These are phyloP conservation scores for Kryptolebias marmoratus DNA, from an alignment of 2,113 vertebrate species.

Conservation along the genomic window DNA sequence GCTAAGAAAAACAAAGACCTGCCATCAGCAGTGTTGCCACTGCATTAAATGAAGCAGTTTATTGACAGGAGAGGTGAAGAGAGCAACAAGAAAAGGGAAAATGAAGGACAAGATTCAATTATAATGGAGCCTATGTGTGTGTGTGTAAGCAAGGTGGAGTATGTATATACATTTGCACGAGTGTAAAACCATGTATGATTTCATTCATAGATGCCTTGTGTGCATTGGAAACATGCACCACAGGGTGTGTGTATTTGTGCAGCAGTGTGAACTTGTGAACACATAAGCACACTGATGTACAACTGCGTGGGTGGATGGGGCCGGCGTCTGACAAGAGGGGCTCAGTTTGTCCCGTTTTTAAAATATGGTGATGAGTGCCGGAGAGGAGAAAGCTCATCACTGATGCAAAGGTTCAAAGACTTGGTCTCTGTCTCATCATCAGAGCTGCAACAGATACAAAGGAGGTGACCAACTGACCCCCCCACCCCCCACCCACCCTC, in stretches of 20 bases:
- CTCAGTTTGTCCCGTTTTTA: constrained; percentile 55
- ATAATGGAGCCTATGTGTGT: constrained; percentile 10
- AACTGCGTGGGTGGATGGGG: constrained; percentile 55
- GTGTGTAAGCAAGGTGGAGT: neutral
- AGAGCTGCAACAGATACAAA: constrained; percentile 68
- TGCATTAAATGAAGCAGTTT: constrained; percentile 33
- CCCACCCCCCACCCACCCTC: neutral
- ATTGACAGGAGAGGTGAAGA: constrained; percentile 33
- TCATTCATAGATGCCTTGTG: neutral
- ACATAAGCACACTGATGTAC: constrained; percentile 28
- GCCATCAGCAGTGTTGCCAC: no score
- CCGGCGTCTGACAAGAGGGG: constrained; percentile 45
- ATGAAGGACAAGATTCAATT: constrained; percentile 26
- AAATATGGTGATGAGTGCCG: constrained; percentile 71
- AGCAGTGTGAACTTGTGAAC: constrained; percentile 30
- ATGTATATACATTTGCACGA: neutral
- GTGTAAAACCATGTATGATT: constrained; percentile 12
- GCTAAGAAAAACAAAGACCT: no score
- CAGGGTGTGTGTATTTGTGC: constrained; percentile 1
- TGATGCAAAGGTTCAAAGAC: constrained; percentile 78
- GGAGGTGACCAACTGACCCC: constrained; percentile 67
- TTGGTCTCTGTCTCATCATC: constrained; percentile 72
- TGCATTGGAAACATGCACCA: constrained; percentile 23
- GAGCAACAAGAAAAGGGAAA: constrained; percentile 33
- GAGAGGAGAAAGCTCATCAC: constrained; percentile 70